Base-by-base conservation (phyloP, 2,888 invertebrate species). In the Macaria notata region DNA sequence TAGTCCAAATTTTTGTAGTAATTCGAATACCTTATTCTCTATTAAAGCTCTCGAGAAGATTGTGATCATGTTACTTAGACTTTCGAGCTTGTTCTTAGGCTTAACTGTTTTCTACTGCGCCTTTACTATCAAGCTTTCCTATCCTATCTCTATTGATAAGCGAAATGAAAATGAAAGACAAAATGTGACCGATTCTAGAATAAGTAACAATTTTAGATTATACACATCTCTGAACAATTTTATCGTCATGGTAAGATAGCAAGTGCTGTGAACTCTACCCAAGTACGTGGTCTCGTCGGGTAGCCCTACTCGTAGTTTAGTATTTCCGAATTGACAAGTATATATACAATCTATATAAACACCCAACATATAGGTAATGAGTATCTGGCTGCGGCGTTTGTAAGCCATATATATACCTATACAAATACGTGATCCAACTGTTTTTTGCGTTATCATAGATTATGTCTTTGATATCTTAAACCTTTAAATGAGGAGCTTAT, bases 41-140 rank as follows among this genome's bases (percentile, higher is more conserved):
- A 42, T 54, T 61, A 61, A 61, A 56, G 49, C 52, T 61, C 46
- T 63, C 54, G 43, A 48, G 54, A 58, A 59, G 53, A 62, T 59
- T 68, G 56, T 57, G 64, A 63, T 59, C 51, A 59, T 70, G 65
- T 63, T 64, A 70, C 75, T 79, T 80, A 81, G 79, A 80, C 76
- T 76, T 81, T 86, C 83, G 90, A 89, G 90, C 89, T 90, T 89
- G 79, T 84, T 81, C 79, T 78, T 87, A 83, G 79, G 88, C 88
- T 87, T 88, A 79, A 79, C 79, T 79, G 75, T 85, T 86, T 86
- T 87, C 83, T 86, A 88, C 81, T 73, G 79, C 76, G 78, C 76
- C 74, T 83, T 81, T 81, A 80, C 75, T 80, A 75, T 83, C 75
- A 77, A 80, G 79, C 80, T 83, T 84, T 80, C 79, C 76, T 82